Conservation (phyloP, 2,888 invertebrate genomes). For the Steinernema hermaphroditum region DNA sequence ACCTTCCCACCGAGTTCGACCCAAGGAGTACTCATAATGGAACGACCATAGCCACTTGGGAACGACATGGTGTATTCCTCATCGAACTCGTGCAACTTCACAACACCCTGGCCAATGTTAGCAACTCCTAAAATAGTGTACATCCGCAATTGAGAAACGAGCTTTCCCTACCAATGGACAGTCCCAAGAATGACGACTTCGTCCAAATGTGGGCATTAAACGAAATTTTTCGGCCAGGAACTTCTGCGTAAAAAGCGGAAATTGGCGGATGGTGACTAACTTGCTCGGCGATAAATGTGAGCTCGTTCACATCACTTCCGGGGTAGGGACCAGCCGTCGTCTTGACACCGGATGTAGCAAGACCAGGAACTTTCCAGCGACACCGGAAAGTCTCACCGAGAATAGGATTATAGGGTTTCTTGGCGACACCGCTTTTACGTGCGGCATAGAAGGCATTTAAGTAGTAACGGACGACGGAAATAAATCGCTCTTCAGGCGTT, state of each 20-base stretch:
- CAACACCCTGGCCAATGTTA: constrained; percentile 89
- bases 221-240: constrained; percentile 83
- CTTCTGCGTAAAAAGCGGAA: constrained; percentile 98
- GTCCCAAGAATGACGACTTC: constrained; percentile 95
- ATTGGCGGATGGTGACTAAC: constrained; percentile 89
- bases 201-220: constrained; percentile 98
- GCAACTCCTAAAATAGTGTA: constrained; percentile 74
- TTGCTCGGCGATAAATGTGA: constrained; percentile 94
- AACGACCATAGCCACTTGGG: constrained; percentile 95
- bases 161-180: constrained; percentile 73
- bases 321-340: constrained; percentile 75
- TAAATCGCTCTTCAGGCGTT: constrained; percentile 58
- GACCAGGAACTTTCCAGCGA: constrained; percentile 56
- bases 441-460: constrained; percentile 98
- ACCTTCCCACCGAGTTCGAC: constrained; percentile 95
- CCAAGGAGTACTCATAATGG: constrained; percentile 96
- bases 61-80: constrained; percentile 95
- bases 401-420: constrained; percentile 98
- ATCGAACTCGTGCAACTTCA: constrained; percentile 84
- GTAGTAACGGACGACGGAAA: constrained; percentile 78
- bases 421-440: constrained; percentile 91
- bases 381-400: constrained; percentile 86
- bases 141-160: no score
- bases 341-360: constrained; percentile 46
- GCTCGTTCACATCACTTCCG: constrained; percentile 83